phyloP scores from a whole-genome alignment of 2,797 vertebrate species.

The Podarcis siculus region DNA sequence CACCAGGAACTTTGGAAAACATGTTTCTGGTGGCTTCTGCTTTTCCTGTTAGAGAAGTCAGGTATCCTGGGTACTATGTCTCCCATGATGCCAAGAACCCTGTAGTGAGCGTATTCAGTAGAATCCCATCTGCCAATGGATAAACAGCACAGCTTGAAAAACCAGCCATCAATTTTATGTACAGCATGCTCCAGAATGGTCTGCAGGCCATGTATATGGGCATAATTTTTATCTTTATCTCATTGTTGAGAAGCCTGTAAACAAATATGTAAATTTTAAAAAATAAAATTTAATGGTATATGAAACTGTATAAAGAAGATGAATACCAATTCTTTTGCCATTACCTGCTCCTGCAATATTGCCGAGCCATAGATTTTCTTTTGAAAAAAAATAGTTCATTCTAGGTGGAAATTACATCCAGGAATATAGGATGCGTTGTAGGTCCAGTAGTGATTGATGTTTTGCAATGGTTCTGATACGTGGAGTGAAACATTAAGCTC shows the following conservation, averaged over 20 bases:
- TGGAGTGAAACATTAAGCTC: conserved; percentile 6
- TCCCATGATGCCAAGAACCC: not conserved
- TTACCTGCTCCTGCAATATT: not conserved
- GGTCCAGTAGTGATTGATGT: not conserved
- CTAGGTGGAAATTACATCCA: conserved; percentile 4
- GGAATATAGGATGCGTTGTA: conserved; percentile 13
- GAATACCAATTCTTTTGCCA: not conserved
- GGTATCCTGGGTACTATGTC: not conserved
- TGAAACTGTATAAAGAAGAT: not conserved
- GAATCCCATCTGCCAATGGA: not conserved
- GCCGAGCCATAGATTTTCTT: not conserved
- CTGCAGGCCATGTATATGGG: too few relatives aligned
- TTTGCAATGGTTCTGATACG: conserved; percentile 16
- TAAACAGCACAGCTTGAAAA: not conserved
- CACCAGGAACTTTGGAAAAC: not conserved
- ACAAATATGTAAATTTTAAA: not conserved
- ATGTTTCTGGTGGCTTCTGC: not conserved
- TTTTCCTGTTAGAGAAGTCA: not conserved
- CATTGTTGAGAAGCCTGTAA: not conserved
- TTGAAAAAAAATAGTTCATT: not conserved
- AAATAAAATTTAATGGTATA: not conserved
- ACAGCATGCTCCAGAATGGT: not conserved
- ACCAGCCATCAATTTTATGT: too few relatives aligned
- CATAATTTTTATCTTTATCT: not conserved
- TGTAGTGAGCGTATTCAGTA: not conserved